Base-by-base conservation (phyloP, 2,113 vertebrate species). In the Cinclus cinclus region DNA sequence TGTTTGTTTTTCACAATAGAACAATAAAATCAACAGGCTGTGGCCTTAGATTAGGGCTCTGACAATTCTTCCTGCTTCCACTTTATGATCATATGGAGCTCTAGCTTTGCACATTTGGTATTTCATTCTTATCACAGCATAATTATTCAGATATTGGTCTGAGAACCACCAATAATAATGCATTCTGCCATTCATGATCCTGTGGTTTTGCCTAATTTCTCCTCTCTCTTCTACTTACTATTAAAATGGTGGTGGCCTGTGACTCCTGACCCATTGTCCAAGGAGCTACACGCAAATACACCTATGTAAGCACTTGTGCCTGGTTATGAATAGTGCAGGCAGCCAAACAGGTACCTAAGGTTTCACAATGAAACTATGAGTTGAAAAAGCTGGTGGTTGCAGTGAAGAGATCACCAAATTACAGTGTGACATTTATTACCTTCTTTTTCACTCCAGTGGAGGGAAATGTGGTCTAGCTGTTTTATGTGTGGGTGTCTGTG, bases 1-100 rank as follows among this genome's bases (percentile, higher is more conserved):
- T 90, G 82, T 95, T 95, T 94, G 50, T 85, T 93, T 96, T 91
- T 90, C 87, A 91, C 75, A 94, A 83, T 74, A 92, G 90, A 94
- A 92, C 39, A 90, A 88, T 91, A 94, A 94, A 94, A 94, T 88
- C 94, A 97, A 96, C 90, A 94, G 71, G 67, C 42, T 90, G 56
- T 75, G 93, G 93, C 93, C 90, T 96, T 92, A 83, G 85, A 75
- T 56, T 84, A 4, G 7, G 67, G 20, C 58, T 81, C 83, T 78
- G 73, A 91, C 52, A 83, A 90, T 92, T 90, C 68, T 90, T 80
- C 88, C 71, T 5, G 3, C 49, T 96, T 80, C 33, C 22, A 44
- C 68, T 93, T 94, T 88, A 77, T 1, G 6, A 63, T 78, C 76
- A 67, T n/a, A 84, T 83, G 84, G 71, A 95, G 39, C 39, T 91